Base-by-base conservation (phyloP, 2,888 invertebrate species). In the Ganaspis brasiliensis region DNA sequence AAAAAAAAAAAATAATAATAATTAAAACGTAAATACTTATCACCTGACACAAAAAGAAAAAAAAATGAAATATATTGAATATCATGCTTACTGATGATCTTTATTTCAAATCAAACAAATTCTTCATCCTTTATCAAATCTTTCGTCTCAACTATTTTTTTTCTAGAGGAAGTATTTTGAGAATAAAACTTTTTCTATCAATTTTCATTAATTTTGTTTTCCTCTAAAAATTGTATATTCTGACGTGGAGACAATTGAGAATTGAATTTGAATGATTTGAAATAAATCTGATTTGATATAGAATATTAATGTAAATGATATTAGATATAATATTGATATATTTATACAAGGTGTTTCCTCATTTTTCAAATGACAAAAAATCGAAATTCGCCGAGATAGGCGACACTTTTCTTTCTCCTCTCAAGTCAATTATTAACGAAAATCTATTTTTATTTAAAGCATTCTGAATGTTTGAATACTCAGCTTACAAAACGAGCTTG, bases 21-120 rank as follows among this genome's bases (percentile, higher is more conserved):
- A n/a, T 72, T 78, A 75, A 82, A 75, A 74, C 77, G 52, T 52
- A 61, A 80, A 71, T 80, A n/a, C n/a, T n/a, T n/a, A 77, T 80
- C 76, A 76, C 74, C 70, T 78, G 61, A 79, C 56, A 71, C 80
- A 74, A 76, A 80, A 82, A 79, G 73, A 75, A 77, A 79, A 83
- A 84, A 81, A 85, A 85, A 84, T 86, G 84, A 85, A 85, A 83
- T 82, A 77, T 77, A 81, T 80, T 80, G 72, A 73, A 85, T 79
- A 82, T 82, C 75, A 84, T 84, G 83, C 84, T 85, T 78, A 78
- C 81, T 8, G 19, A 52, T 52, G 9, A 52, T 52, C 19, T 52
- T 19, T 8, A 52, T 52, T 52, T 8, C n/a, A 19, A 52, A 52
- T 52, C 52, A 52, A 4, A 31, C 31, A 31, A 52, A 8, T 19